These are phyloP conservation scores for Trissolcus japonicus DNA, from an alignment of 2,888 invertebrate species.

Conservation along the genomic window DNA sequence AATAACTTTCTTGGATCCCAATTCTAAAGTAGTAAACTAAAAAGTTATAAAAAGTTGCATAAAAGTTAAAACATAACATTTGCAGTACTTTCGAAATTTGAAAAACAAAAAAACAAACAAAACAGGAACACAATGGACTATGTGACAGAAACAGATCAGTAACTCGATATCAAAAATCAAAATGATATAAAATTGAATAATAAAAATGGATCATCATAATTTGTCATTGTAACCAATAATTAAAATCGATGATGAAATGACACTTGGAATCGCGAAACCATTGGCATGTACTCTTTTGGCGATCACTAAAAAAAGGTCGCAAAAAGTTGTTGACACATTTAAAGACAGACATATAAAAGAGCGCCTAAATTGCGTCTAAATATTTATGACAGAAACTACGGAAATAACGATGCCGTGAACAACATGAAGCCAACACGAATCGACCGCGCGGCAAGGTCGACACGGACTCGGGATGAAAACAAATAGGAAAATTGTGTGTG, in stretches of 20 bases:
- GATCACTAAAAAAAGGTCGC: neutral
- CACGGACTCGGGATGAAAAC: neutral
- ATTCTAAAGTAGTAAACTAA: too few relatives aligned
- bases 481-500: constrained; percentile 5
- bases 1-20: neutral
- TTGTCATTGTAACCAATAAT: neutral
- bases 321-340: neutral
- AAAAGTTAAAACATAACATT: neutral
- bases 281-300: neutral
- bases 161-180: neutral
- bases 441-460: neutral
- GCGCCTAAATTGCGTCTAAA: constrained; percentile 15
- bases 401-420: constrained; percentile 4
- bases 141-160: neutral
- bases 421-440: constrained; percentile 4
- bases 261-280: neutral
- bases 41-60: too few relatives aligned
- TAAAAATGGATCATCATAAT: too few relatives aligned
- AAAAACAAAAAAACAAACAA: neutral
- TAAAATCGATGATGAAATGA: neutral
- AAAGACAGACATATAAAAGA: neutral
- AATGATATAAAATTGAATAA: neutral
- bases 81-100: neutral
- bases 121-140: neutral
- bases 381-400: constrained; percentile 10